Evolutionary conservation across 1,140 invertebrate genomes (phyloP).

Genomic region (Brachionus manjavacas): DNA sequence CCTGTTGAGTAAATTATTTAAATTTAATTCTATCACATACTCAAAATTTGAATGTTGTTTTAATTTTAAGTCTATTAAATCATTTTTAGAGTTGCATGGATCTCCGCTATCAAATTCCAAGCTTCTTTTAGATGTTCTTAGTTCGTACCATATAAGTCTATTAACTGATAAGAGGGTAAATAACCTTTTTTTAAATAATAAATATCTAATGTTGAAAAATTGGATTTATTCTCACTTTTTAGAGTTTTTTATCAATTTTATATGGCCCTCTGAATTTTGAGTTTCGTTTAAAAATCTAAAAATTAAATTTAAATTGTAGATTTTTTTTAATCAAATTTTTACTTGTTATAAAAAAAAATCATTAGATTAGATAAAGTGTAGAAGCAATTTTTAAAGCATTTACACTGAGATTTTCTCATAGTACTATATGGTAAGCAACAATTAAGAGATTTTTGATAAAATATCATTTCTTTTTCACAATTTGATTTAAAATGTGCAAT

Average conservation of each 20-base stretch:
- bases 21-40: neutral
- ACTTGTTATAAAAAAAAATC: constrained; percentile 32
- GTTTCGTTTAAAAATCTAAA: neutral
- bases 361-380: neutral
- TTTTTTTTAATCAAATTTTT: neutral
- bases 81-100: neutral
- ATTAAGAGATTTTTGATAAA: neutral
- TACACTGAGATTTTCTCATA: neutral
- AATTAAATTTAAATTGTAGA: neutral
- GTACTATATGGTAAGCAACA: too few relatives aligned
- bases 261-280: neutral
- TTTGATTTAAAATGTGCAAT: neutral
- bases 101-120: neutral
- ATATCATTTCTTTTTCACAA: neutral
- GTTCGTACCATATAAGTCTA: neutral
- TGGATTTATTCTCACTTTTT: neutral
- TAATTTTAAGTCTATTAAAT: neutral
- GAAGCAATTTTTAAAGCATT: neutral
- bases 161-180: neutral
- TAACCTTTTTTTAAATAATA: neutral
- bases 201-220: neutral
- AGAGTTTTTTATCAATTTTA: neutral
- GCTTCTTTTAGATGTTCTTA: neutral
- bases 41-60: neutral
- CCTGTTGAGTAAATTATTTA: neutral